These are phyloP conservation scores for Grapholita molesta DNA, from an alignment of 1,140 invertebrate species.

Conservation along the genomic window DNA sequence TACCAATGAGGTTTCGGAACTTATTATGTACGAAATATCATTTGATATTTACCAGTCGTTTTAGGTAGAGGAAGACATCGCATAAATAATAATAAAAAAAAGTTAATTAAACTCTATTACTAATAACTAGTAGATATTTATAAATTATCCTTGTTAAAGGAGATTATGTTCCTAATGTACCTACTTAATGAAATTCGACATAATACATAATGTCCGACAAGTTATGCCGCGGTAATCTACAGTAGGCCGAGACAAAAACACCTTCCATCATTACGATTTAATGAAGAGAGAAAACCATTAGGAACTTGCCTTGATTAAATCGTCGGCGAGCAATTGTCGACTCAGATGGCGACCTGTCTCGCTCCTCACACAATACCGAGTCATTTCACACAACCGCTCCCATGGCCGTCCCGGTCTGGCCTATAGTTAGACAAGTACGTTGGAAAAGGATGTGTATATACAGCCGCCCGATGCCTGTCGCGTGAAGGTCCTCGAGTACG, in stretches of 20 bases:
- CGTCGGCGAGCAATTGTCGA: constrained; percentile 64
- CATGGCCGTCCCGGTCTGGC: neutral
- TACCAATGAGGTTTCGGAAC: too few relatives aligned
- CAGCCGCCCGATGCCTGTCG: constrained; percentile 27
- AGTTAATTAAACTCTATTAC: too few relatives aligned
- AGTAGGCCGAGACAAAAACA: constrained; percentile 54
- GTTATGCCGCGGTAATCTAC: neutral
- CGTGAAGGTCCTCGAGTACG: constrained; percentile 21
- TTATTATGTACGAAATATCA: too few relatives aligned
- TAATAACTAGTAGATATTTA: too few relatives aligned
- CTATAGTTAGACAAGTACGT: neutral
- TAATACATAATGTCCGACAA: neutral
- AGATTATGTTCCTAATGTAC: neutral
- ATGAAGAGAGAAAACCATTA: constrained; percentile 73
- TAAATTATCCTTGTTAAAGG: too few relatives aligned
- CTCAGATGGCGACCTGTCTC: constrained; percentile 43
- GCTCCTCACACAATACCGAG: neutral
- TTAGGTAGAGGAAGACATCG: too few relatives aligned
- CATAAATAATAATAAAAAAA: too few relatives aligned
- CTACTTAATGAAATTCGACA: neutral
- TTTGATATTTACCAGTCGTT: too few relatives aligned
- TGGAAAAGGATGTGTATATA: neutral
- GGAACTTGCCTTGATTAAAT: constrained; percentile 71
- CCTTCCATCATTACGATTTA: constrained; percentile 71
- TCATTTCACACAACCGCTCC: neutral